phyloP scores from a whole-genome alignment of 2,797 vertebrate genomes.

The Pagetopsis macropterus region DNA sequence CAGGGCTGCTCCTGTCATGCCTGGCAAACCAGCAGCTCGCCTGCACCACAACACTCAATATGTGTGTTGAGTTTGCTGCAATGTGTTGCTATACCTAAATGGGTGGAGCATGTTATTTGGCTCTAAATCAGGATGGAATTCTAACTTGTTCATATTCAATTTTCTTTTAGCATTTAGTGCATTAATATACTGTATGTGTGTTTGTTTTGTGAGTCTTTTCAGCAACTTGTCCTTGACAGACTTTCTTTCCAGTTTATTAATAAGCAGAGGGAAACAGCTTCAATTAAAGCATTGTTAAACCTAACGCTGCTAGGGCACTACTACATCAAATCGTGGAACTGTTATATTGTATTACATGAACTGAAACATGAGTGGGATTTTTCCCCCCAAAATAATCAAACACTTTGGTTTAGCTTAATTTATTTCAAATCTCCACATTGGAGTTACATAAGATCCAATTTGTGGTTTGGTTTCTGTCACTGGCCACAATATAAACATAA shows the following conservation, averaged over 20 bases:
- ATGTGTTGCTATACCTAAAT: not conserved
- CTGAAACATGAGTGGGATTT: slow-evolving; percentile 49
- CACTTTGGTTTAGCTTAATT: slow-evolving; percentile 22
- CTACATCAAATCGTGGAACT: slow-evolving; percentile 64
- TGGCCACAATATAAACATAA: slow-evolving; percentile 12
- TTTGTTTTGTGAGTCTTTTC: slow-evolving; percentile 26
- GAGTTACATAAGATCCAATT: not conserved
- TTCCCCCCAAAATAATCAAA: not conserved
- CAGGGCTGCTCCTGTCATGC: slow-evolving; percentile 28
- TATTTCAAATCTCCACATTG: not conserved
- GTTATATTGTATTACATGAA: slow-evolving; percentile 72
- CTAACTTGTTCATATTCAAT: not conserved
- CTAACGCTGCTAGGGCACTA: slow-evolving; percentile 50
- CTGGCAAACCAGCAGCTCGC: slow-evolving; percentile 26
- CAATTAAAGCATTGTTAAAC: slow-evolving; percentile 77
- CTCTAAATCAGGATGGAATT: not conserved
- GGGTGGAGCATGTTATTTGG: not conserved
- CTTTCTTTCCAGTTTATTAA: slow-evolving; percentile 51
- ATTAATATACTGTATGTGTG: not conserved
- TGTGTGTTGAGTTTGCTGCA: not conserved
- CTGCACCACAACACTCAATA: slow-evolving; percentile 31
- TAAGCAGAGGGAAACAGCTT: slow-evolving; percentile 62
- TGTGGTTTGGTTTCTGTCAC: not conserved
- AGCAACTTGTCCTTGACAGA: slow-evolving; percentile 64
- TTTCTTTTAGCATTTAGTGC: not conserved